Conservation (phyloP, 2,888 invertebrate genomes). For the Drepanosiphum platanoidis region DNA sequence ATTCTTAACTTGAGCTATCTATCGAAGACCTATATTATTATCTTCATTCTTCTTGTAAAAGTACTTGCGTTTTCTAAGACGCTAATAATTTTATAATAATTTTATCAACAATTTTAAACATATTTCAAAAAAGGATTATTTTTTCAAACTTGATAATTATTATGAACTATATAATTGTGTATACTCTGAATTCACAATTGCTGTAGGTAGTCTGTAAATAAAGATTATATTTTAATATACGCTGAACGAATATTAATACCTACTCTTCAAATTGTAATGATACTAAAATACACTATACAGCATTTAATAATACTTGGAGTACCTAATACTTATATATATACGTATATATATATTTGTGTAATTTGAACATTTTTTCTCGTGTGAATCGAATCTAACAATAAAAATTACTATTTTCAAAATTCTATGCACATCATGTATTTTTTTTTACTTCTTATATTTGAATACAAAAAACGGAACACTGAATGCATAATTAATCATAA, state of each 20-base stretch:
- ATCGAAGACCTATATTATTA: too few relatives aligned
- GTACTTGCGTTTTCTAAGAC: background rate
- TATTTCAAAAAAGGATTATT: background rate
- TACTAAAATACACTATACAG: too few relatives aligned
- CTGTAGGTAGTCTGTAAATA: too few relatives aligned
- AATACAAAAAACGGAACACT: constrained; percentile 21
- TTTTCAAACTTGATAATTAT: background rate
- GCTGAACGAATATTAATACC: background rate
- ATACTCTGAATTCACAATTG: background rate
- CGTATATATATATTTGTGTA: too few relatives aligned
- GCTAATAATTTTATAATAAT: too few relatives aligned
- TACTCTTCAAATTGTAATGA: background rate
- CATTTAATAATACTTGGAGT: background rate
- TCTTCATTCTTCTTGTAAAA: too few relatives aligned
- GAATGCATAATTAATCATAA: constrained; percentile 10
- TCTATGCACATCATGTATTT: background rate
- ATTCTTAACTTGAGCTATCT: too few relatives aligned
- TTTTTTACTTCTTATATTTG: constrained; percentile 1
- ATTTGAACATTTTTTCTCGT: too few relatives aligned
- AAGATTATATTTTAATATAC: background rate
- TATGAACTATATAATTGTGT: too few relatives aligned
- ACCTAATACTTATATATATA: too few relatives aligned
- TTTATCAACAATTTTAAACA: too few relatives aligned
- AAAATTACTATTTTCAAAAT: background rate
- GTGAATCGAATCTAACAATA: background rate